Evolutionary conservation across 1,140 invertebrate genomes (phyloP).

Genomic region (Marisa cornuarietis): DNA sequence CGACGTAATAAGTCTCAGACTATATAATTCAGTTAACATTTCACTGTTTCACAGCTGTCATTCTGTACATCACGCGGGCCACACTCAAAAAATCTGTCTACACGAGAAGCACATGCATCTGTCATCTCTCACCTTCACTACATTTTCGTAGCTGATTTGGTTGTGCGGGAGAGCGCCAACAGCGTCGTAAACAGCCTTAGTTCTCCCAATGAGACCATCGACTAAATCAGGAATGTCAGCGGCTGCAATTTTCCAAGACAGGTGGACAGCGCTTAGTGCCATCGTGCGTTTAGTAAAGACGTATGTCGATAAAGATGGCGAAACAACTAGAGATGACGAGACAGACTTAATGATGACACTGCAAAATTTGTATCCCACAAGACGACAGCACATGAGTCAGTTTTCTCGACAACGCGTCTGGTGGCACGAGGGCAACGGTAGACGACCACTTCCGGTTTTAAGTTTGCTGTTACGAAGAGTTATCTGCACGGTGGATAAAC

Average conservation of each 20-base stretch:
- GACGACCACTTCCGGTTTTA: slow-evolving; percentile 8
- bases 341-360: not conserved
- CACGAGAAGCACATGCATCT: not conserved
- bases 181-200: slow-evolving; percentile 61
- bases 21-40: no score
- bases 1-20: not conserved
- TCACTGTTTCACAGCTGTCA: not conserved
- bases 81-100: not conserved
- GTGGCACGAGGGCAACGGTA: not conserved
- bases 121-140: slow-evolving; percentile 63
- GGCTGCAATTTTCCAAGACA: not conserved
- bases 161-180: slow-evolving; percentile 60
- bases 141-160: slow-evolving; percentile 61
- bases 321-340: not conserved
- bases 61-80: no score
- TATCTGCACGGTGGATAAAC: no score
- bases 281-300: not conserved
- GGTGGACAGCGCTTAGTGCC: not conserved
- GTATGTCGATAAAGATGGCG: not conserved
- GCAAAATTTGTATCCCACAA: not conserved
- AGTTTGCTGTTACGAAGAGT: no score
- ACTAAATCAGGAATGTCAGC: slow-evolving; percentile 3
- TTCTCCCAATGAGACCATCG: slow-evolving; percentile 56
- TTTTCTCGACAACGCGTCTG: not conserved
- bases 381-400: not conserved